These are phyloP conservation scores for Diadophis punctatus DNA, from an alignment of 2,113 vertebrate species.

Conservation along the genomic window DNA sequence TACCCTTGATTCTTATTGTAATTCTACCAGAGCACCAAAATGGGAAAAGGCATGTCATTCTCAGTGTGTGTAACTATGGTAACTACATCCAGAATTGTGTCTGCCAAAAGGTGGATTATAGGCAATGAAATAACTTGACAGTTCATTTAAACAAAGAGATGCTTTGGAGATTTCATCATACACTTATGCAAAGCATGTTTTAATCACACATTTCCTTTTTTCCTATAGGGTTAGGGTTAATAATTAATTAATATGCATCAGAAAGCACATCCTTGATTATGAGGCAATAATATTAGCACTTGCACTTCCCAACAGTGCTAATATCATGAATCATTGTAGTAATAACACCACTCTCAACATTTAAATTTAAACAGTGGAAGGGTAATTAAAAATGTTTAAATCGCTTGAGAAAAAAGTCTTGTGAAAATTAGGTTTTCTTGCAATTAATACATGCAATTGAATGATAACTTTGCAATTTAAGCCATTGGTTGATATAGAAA, in stretches of 20 bases:
- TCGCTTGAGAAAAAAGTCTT: neutral
- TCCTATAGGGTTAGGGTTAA: neutral
- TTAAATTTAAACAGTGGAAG: neutral
- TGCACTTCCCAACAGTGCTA: neutral
- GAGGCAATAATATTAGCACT: neutral
- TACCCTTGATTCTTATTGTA: neutral
- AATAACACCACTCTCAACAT: neutral
- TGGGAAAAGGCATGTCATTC: neutral
- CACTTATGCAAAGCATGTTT: neutral
- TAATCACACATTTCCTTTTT: neutral
- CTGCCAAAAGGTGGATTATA: neutral
- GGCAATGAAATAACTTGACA: neutral
- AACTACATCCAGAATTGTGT: neutral
- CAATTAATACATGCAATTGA: neutral
- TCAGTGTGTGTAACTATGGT: conserved; percentile 7
- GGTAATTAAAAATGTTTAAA: neutral
- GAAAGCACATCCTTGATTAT: neutral
- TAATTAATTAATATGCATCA: neutral
- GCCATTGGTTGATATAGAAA: neutral
- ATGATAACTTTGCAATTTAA: neutral
- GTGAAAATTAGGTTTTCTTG: neutral
- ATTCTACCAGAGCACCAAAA: neutral
- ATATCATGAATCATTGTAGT: neutral
- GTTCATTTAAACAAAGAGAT: neutral
- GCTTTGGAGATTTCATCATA: neutral